phyloP scores from a whole-genome alignment of 2,113 vertebrate species.

The Laticauda laticaudata region DNA sequence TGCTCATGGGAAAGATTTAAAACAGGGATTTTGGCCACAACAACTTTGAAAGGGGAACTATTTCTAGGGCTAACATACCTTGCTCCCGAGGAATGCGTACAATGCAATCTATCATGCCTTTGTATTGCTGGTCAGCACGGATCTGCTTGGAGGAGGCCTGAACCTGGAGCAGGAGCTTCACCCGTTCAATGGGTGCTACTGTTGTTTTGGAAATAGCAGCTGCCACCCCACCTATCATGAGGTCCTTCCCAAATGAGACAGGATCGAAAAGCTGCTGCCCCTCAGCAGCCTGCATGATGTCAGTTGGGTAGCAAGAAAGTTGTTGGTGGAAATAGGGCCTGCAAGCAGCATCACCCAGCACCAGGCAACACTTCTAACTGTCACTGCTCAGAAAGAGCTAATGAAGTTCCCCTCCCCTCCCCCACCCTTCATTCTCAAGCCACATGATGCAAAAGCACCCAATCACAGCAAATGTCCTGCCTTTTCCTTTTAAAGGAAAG shows the following conservation, averaged over 20 bases:
- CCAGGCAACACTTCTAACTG: conserved; percentile 23
- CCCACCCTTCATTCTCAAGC: not conserved
- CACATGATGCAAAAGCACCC: conserved; percentile 1
- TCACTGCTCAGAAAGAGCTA: conserved; percentile 7
- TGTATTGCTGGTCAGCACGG: conserved; percentile 36
- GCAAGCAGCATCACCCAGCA: conserved; percentile 45
- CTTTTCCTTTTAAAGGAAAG: not conserved
- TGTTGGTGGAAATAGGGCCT: not conserved
- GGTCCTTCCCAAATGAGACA: conserved; percentile 80
- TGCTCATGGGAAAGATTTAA: not conserved
- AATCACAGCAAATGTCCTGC: not conserved
- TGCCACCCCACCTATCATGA: conserved; percentile 83
- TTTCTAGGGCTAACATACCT: conserved; percentile 35
- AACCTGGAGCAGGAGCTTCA: conserved; percentile 80
- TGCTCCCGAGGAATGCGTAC: conserved; percentile 48
- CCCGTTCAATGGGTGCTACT: conserved; percentile 86
- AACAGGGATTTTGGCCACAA: not conserved
- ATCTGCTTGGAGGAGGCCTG: conserved; percentile 60
- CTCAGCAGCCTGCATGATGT: not conserved
- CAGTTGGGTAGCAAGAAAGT: accelerated
- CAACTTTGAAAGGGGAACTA: not conserved
- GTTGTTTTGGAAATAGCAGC: conserved; percentile 87
- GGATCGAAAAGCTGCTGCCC: conserved; percentile 29
- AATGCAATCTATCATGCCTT: conserved; percentile 53
- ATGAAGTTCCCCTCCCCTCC: not conserved